Base-by-base conservation (phyloP, 2,797 vertebrate genomes). In the Enteromius thamalakanensis region DNA sequence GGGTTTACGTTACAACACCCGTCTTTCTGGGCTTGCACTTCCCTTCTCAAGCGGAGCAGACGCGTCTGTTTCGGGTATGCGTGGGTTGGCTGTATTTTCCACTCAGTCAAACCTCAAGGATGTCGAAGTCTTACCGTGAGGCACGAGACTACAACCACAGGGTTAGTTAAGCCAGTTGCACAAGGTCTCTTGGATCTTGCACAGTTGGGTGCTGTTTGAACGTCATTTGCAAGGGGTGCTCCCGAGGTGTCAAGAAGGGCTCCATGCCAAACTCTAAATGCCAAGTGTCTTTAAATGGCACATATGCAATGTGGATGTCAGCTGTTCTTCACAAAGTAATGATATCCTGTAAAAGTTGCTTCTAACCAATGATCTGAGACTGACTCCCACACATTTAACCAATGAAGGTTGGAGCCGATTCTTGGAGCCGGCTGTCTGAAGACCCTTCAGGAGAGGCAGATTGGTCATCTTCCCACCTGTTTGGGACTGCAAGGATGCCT, bases 71-170 rank as follows among this genome's bases (percentile, higher is more conserved):
- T 87, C 70, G 34, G 79, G 71, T 85, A 26, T 71, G 89, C 83
- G 89, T 89, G 88, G 87, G 82, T 71, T 84, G 49, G 81, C 77
- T 84, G 76, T 86, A 76, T 87, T 89, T 91, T 90, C 90, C 89
- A 89, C 84, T 89, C 87, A 88, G 85, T 87, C 79, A 87, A 87
- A 88, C 85, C 74, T 79, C 82, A 83, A 64, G 75, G 81, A 82
- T 80, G 60, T 84, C 62, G 58, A 68, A 79, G 55, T 84, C 45
- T 84, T 34, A 68, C 84, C 40, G 76, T 68, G 72, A 82, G 67
- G 55, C 71, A 76, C 74, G 62, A 47, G 58, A 82, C 64, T 64
- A 26, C 55, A 83, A 85, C 80, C 80, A 34, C 76, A 87, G 70
- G 34, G n/a, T 58, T 70, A 62, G 71, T n/a, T 82, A 79, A 68